A percentile compares a stretch with the other conserved stretches of the same genome.
Evolutionary conservation across 2,113 vertebrate genomes (phyloP).

Genomic region (Xenopus borealis): DNA sequence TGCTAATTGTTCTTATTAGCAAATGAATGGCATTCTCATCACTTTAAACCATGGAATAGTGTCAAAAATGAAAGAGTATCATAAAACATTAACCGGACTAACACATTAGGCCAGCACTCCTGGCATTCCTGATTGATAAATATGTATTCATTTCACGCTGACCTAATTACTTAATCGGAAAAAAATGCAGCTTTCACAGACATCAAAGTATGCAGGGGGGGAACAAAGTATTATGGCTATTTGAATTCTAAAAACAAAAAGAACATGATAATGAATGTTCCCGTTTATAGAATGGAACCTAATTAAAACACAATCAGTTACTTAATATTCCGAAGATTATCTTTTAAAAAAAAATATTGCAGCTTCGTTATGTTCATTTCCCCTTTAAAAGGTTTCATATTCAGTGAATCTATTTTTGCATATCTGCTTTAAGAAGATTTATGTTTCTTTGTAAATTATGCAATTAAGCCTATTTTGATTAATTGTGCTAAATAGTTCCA

Average conservation of each 20-base stretch:
- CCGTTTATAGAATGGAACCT: conserved; percentile 60
- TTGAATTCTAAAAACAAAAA: conserved; percentile 62
- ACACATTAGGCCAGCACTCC: conserved; percentile 52
- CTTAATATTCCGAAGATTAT: conserved; percentile 57
- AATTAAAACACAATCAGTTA: conserved; percentile 61
- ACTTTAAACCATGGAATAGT: background rate
- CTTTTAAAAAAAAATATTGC: conserved; percentile 54
- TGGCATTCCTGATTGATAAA: conserved; percentile 64
- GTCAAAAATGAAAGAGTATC: background rate
- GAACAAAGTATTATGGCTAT: conserved; percentile 58
- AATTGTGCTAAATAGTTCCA: conserved; percentile 68
- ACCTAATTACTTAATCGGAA: conserved; percentile 62
- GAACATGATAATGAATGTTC: conserved; percentile 61
- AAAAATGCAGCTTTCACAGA: conserved; percentile 59
- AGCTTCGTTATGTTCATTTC: conserved; percentile 61
- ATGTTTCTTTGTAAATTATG: conserved; percentile 65
- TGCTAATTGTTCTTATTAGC: background rate
- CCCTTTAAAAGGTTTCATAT: conserved; percentile 62
- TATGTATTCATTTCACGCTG: conserved; percentile 71
- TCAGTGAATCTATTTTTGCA: conserved; percentile 52
- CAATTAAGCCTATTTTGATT: conserved; percentile 62
- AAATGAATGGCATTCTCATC: background rate
- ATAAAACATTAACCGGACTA: conserved; percentile 34
- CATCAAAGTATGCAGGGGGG: conserved; percentile 60
- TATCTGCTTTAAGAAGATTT: conserved; percentile 60